Evolutionary conservation across 2,797 vertebrate genomes (phyloP).

Genomic region (Eulemur mongoz): DNA sequence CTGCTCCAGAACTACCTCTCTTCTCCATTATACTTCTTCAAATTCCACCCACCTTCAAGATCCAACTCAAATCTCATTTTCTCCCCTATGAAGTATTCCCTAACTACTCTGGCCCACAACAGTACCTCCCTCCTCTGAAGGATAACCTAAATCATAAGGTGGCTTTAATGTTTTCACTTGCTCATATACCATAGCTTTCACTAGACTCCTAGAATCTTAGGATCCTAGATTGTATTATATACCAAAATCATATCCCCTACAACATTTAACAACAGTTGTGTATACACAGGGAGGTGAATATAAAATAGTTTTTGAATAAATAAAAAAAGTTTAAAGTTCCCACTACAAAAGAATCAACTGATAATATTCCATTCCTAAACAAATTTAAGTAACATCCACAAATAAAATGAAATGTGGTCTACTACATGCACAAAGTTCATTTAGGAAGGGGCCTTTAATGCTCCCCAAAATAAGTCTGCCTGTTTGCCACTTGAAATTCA

Average conservation of each 20-base stretch:
- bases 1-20: neutral
- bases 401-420: neutral
- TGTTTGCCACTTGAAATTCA: neutral
- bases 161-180: neutral
- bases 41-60: neutral
- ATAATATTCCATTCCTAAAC: neutral
- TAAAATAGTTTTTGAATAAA: neutral
- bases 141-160: neutral
- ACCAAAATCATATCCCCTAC: neutral
- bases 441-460: neutral
- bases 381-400: neutral
- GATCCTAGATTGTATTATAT: neutral
- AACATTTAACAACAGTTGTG: neutral
- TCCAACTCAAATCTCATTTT: neutral
- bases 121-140: neutral
- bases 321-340: neutral
- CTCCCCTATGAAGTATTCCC: neutral
- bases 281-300: neutral
- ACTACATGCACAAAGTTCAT: neutral
- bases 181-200: neutral
- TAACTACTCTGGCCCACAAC: neutral
- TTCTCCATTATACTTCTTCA: neutral
- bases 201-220: neutral
- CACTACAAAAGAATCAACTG: neutral
- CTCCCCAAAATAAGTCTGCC: slow-evolving; percentile 9